Evolutionary conservation across 2,797 vertebrate genomes (phyloP).

Genomic region (Pelobates cultripes): DNA sequence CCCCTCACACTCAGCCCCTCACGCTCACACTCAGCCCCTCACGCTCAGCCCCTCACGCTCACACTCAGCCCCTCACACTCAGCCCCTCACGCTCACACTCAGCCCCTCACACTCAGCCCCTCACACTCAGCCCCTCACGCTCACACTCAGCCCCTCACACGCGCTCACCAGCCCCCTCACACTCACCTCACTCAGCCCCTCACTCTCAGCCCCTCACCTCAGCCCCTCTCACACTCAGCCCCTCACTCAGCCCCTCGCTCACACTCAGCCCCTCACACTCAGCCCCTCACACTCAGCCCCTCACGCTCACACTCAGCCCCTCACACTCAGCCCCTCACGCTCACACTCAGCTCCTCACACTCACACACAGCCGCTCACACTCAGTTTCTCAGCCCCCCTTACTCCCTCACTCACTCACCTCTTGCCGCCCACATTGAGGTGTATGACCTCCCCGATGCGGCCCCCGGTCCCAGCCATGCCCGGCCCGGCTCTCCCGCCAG

Average conservation of each 20-base stretch:
- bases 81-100: background rate
- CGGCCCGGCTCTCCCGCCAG: background rate
- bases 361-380: background rate
- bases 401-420: conserved; percentile 62
- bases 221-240: background rate
- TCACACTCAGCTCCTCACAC: background rate
- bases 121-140: background rate
- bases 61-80: background rate
- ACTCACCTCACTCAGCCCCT: background rate
- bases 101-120: too few species aligned
- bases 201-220: background rate
- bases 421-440: conserved; percentile 83
- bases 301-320: background rate
- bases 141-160: too few species aligned
- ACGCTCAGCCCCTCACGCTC: background rate
- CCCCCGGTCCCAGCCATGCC: conserved; percentile 21
- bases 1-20: background rate
- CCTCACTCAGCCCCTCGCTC: background rate
- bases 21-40: background rate
- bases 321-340: background rate
- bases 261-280: conserved; percentile 73
- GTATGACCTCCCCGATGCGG: conserved; percentile 79
- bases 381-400: background rate
- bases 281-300: background rate
- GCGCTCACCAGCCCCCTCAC: background rate